phyloP scores from a whole-genome alignment of 2,797 vertebrate species.

The Acipenser oxyrinchus region DNA sequence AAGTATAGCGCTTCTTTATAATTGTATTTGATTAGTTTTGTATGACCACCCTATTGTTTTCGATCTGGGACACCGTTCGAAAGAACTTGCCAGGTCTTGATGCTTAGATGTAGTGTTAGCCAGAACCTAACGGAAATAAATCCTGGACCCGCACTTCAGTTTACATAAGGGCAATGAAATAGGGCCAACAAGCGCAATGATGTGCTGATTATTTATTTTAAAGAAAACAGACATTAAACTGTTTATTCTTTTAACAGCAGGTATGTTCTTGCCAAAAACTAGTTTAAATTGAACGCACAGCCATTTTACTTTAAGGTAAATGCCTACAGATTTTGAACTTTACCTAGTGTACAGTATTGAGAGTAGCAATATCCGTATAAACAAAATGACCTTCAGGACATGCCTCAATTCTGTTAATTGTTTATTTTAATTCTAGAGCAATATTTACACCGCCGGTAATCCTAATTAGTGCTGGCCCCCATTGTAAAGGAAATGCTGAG shows the following conservation, averaged over 20 bases:
- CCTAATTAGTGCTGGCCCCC: too few relatives aligned
- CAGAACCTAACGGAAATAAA: conserved; percentile 21
- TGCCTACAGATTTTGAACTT: too few relatives aligned
- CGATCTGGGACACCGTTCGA: neutral
- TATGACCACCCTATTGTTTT: neutral
- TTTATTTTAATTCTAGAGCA: too few relatives aligned
- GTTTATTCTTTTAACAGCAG: neutral
- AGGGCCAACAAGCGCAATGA: neutral
- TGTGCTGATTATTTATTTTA: conserved; percentile 16
- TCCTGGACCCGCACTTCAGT: conserved; percentile 10
- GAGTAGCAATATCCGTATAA: too few relatives aligned
- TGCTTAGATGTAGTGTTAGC: neutral
- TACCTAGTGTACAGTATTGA: too few relatives aligned
- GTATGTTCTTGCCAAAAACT: too few relatives aligned
- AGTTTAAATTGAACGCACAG: too few relatives aligned
- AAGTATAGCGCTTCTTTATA: conserved; percentile 49
- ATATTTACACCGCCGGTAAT: too few relatives aligned
- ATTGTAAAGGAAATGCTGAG: too few relatives aligned
- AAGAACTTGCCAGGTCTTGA: neutral
- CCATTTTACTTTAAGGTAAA: too few relatives aligned
- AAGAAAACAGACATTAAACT: neutral
- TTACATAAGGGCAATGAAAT: conserved; percentile 8
- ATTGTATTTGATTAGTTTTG: neutral
- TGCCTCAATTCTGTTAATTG: too few relatives aligned
- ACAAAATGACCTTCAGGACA: too few relatives aligned